Evolutionary conservation across 2,888 invertebrate species (phyloP).

Genomic region (Antheraea assamensis): DNA sequence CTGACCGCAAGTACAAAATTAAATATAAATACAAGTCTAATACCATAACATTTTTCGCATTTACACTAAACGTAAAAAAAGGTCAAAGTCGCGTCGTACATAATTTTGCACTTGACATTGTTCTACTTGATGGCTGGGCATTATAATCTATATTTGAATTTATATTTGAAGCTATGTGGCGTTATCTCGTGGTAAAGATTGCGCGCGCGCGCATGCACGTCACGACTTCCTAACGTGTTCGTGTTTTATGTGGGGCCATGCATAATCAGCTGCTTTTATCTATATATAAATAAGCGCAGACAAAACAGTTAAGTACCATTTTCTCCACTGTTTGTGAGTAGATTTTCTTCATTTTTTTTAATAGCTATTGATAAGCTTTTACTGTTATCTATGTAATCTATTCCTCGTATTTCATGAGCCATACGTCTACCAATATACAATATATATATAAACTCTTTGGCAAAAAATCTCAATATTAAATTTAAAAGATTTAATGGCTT

Average conservation of each 20-base stretch:
- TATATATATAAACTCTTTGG: no score
- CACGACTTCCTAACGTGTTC: neutral
- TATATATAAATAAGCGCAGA: neutral
- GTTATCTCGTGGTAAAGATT: neutral
- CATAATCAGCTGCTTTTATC: neutral
- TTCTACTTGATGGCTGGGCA: neutral
- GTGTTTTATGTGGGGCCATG: neutral
- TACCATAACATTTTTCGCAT: no score
- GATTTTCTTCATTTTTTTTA: no score
- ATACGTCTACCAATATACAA: no score
- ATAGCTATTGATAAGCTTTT: no score
- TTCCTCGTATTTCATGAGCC: no score
- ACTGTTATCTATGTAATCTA: no score
- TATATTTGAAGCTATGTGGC: neutral
- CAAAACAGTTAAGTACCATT: neutral
- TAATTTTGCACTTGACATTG: conserved; percentile 5
- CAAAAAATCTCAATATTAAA: no score
- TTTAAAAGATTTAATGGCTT: no score
- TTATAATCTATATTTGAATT: neutral
- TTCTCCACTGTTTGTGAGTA: no score
- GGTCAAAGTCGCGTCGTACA: neutral
- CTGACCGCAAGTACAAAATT: neutral
- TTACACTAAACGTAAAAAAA: neutral
- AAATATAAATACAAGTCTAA: neutral
- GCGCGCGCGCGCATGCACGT: conserved; percentile 1